A percentile compares a stretch with the other conserved stretches of the same genome.
Evolutionary conservation across 2,113 vertebrate genomes (phyloP).

Genomic region (Elaphurus davidianus): DNA sequence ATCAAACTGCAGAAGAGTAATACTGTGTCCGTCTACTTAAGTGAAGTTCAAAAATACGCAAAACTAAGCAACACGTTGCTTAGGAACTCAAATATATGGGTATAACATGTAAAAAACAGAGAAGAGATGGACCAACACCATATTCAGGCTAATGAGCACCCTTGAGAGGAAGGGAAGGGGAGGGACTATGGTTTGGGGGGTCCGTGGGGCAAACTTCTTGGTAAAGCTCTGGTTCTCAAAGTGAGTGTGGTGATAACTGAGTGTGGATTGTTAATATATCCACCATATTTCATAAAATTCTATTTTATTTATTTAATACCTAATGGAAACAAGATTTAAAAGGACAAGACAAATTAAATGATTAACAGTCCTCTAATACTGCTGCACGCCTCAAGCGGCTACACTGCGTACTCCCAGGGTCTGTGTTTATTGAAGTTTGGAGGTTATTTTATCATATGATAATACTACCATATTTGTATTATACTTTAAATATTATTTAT

Average conservation of each 20-base stretch:
- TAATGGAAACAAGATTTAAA: background rate
- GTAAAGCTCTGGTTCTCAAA: background rate
- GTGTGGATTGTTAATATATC: background rate
- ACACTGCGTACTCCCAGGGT: background rate
- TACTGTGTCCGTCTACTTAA: no score
- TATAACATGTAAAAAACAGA: background rate
- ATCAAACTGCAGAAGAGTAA: background rate
- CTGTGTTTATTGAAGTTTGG: background rate
- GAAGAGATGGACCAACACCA: background rate
- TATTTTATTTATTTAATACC: background rate
- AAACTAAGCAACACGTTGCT: background rate
- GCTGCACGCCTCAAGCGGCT: background rate
- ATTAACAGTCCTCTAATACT: background rate
- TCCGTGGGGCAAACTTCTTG: background rate
- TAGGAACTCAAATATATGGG: background rate
- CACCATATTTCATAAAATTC: background rate
- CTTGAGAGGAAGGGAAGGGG: background rate
- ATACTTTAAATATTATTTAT: background rate
- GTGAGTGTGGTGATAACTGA: background rate
- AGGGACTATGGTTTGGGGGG: background rate
- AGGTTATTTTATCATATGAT: background rate
- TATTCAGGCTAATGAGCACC: background rate
- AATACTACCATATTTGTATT: background rate
- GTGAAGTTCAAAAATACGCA: background rate
- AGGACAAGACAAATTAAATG: background rate